phyloP scores from a whole-genome alignment of 2,113 vertebrate genomes.

The Perca fluviatilis region DNA sequence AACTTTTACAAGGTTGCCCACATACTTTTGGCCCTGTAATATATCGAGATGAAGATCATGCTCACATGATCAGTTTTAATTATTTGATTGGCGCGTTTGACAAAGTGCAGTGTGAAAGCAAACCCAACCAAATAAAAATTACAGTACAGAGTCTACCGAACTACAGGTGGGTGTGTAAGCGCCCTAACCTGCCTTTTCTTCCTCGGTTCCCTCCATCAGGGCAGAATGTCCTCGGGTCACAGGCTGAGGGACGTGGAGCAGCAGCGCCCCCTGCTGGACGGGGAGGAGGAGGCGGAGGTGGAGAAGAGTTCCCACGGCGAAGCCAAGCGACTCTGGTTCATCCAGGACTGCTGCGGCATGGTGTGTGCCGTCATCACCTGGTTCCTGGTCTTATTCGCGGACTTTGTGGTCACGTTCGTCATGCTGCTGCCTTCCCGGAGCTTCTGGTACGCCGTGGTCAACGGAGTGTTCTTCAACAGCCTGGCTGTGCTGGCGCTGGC shows the following conservation, averaged over 20 bases:
- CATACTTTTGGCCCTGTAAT: too few relatives aligned
- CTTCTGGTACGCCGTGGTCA: slow-evolving; percentile 49
- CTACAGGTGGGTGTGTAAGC: too few relatives aligned
- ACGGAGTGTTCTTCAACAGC: slow-evolving; percentile 49
- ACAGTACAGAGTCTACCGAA: too few relatives aligned
- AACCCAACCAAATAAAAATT: too few relatives aligned
- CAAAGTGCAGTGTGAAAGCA: too few relatives aligned
- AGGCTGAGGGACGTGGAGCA: slow-evolving; percentile 45
- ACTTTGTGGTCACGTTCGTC: slow-evolving; percentile 55
- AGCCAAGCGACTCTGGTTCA: slow-evolving; percentile 33
- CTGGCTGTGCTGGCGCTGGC: slow-evolving; percentile 48
- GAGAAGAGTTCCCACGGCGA: not conserved
- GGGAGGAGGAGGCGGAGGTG: not conserved
- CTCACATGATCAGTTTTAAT: too few relatives aligned
- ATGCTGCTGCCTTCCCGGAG: slow-evolving; percentile 55
- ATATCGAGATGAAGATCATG: too few relatives aligned
- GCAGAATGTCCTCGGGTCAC: slow-evolving; percentile 42
- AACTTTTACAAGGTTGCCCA: too few relatives aligned
- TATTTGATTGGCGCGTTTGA: too few relatives aligned
- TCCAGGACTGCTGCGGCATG: slow-evolving; percentile 52
- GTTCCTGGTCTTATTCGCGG: slow-evolving; percentile 43
- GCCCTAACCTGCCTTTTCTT: not conserved
- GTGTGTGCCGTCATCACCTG: slow-evolving; percentile 54
- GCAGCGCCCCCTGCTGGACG: slow-evolving; percentile 44
- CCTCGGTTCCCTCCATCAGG: not conserved